Base-by-base conservation (phyloP, 2,888 invertebrate species). In the Hipparchia semele region DNA sequence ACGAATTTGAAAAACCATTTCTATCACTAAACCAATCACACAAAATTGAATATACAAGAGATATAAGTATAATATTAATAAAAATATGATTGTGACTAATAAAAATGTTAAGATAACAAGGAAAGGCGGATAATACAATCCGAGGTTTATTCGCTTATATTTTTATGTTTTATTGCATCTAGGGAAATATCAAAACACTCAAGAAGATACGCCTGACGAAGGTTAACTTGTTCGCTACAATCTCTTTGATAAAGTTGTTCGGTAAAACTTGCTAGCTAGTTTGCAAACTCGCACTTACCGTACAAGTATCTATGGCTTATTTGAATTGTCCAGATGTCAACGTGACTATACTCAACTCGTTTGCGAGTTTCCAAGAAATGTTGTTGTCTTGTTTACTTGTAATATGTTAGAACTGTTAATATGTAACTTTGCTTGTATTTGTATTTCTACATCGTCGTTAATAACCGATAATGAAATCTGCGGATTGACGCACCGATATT, bases 231-330 rank as follows among this genome's bases (percentile, higher is more conserved):
- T 87, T 88, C 85, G 80, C 80, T 82, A 83, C 84, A 84, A 84
- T 84, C 84, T 84, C 85, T 85, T 83, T 83, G 84, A 85, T 84
- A 82, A 84, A 85, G 82, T 84, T 79, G 73, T 70, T 73, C 78
- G 71, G 72, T 73, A 77, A 81, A 90, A 91, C 87, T 92, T 89
- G 86, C 84, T 85, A 86, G 89, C 85, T 85, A 87, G 90, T 90
- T 90, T 88, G 88, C 86, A 86, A 91, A 91, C 90, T 91, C 89
- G 87, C 89, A 90, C 89, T 91, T 89, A 90, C 86, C 89, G 86
- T 88, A 84, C 84, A 85, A 80, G 49, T 64, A n/a, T n/a, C 23
- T 46, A 65, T 46, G 62, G 65, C 88, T 87, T 92, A 92, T 92
- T 92, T 93, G 90, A 91, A 92, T 92, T 87, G 88, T 89, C 90